phyloP scores from a whole-genome alignment of 2,113 vertebrate species.

The Dipodomys merriami region DNA sequence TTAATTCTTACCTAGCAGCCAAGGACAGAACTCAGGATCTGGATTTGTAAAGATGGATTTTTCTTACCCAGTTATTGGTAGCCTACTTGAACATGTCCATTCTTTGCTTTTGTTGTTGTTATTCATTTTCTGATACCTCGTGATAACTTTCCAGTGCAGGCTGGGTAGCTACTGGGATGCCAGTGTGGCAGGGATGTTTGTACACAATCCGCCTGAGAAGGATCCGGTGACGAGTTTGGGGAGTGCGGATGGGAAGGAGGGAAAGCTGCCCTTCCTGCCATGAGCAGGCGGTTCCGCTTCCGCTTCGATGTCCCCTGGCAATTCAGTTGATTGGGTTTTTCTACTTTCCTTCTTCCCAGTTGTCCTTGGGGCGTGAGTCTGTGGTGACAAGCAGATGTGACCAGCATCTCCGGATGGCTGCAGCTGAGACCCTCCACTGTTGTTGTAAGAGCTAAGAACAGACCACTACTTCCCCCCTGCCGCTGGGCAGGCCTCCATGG shows the following conservation, averaged over 20 bases:
- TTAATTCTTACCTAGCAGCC: background rate
- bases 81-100: background rate
- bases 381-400: background rate
- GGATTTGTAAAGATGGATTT: background rate
- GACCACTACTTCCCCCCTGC: background rate
- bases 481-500: too few relatives aligned
- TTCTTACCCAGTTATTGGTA: background rate
- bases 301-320: background rate
- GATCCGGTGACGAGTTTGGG: background rate
- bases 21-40: background rate
- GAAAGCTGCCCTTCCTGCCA: background rate
- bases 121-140: background rate
- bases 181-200: background rate
- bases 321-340: background rate
- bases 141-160: background rate
- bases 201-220: background rate
- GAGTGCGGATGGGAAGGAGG: background rate
- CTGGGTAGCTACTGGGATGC: background rate
- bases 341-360: slow-evolving; percentile 27
- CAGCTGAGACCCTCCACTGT: background rate
- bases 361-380: background rate
- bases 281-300: background rate
- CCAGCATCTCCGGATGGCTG: background rate
- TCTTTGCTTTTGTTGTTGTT: background rate
- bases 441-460: background rate